Base-by-base conservation (phyloP, 1,140 invertebrate genomes). In the Nasonia giraulti region DNA sequence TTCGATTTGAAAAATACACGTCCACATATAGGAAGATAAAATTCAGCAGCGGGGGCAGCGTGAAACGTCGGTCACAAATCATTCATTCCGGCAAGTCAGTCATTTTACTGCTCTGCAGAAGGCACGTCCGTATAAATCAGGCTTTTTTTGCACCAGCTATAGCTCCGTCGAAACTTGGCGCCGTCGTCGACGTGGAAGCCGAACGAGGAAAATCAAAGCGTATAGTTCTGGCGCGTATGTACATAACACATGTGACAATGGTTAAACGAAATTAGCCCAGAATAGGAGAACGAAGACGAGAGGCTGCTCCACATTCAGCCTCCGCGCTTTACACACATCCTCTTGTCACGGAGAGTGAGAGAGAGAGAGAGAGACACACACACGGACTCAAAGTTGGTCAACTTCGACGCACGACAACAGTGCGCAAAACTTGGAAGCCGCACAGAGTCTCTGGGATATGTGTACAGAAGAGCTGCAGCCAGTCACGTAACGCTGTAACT, bases 391-490 rank as follows among this genome's bases (percentile, higher is more conserved):
- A 77, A 77, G 75, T 77, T 77, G 75, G 44, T 77, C 44, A 77
- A 77, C n/a, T 50, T 74, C 31, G 82, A 87, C 80, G 84, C 86
- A 83, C 85, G 80, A 33, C 69, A 33, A 27, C 69, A 71, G 31
- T 71, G 69, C 69, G 69, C 69, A 71, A 71, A 71, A 71, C 69
- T 71, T 71, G 69, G 7, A 71, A 31, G 31, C 69, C 69, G 27
- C 73, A 37, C 23, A 37, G 20, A 11, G 33, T 33, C 2, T 44
- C 37, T 40, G 11, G 12, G 17, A 74, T 27, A 27, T 20, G 37
- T 37, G 2, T 71, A 44, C 40, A 62, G 14, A 62, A 62, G 6
- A 62, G 55, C 33, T 37, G n/a, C 40, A 37, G 27, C 27, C 27
- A 78, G 11, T 71, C 79, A 69, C 50, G 62, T 47, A 80, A 17